Evolutionary conservation across 1,140 invertebrate genomes (phyloP), one percentile per base, ranked within the genome.

Genomic region (Berghia stephanieae): DNA sequence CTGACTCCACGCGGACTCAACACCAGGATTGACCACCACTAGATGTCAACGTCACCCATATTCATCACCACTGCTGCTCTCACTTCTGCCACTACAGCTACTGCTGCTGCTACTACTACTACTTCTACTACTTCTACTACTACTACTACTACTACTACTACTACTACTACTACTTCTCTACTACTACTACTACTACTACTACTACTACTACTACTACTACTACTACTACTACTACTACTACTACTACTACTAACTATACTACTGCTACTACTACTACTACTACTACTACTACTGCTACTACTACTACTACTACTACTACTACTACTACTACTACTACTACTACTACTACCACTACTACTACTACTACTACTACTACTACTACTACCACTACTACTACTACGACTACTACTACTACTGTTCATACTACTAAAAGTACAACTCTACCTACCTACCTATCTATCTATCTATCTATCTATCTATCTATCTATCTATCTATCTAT

Each of bases 91-190:
- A n/a, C n/a, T n/a, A n/a, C n/a, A n/a, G n/a, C n/a, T n/a, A n/a
- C n/a, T n/a, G n/a, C n/a, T n/a, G n/a, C n/a, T 52, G 46, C 46
- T 52, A 52, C 46, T 52, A 52, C 46, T 52, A 52, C 46, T 52
- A 52, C 46, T 52, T 16, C 46, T 52, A 52, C 46, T 52, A 52
- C 46, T 52, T 16, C 46, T 52, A 52, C 46, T 52, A 52, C 46
- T 52, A 52, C 46, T 52, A 52, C 46, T 52, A 52, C 46, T 52
- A 52, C 46, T 52, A 52, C 46, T 52, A 52, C 46, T 52, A 52
- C 46, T 52, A 52, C 46, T 52, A 52, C 46, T 52, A 52, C 46
- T 52, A 52, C 46, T 52, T 13, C n/a, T 13, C 46, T 52, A 24
- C 46, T 24, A 24, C 46, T 52, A 24, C 46, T 52, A 24, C n/a